phyloP scores from a whole-genome alignment of 2,797 vertebrate species.

The Scarus forsteni region DNA sequence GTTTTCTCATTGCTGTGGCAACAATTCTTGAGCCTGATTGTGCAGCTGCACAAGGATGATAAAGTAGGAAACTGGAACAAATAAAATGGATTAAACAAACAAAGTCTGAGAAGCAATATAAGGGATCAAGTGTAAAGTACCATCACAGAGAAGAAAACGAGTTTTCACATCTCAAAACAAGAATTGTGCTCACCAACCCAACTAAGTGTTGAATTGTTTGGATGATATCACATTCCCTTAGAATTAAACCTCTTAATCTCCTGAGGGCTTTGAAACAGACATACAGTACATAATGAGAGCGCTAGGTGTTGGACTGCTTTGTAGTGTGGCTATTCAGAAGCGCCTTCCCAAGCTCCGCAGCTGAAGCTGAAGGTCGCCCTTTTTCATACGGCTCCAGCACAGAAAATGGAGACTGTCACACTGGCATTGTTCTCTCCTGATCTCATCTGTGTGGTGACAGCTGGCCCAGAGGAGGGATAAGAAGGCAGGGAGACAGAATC shows the following conservation, averaged over 20 bases:
- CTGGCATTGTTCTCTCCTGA: constrained; percentile 63
- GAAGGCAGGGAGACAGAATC: constrained; percentile 52
- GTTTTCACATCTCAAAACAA: constrained; percentile 28
- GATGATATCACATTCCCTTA: constrained; percentile 45
- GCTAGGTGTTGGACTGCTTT: constrained; percentile 64
- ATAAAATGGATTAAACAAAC: constrained; percentile 43
- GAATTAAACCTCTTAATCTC: constrained; percentile 51
- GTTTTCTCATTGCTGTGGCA: constrained; percentile 44
- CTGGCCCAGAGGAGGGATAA: constrained; percentile 51
- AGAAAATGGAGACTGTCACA: constrained; percentile 57
- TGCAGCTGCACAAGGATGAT: constrained; percentile 27
- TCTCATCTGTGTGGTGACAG: constrained; percentile 67
- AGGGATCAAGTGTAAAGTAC: constrained; percentile 44
- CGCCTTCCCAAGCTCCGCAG: constrained; percentile 58
- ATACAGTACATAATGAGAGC: constrained; percentile 34
- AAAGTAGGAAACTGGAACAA: constrained; percentile 24
- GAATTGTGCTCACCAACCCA: constrained; percentile 44
- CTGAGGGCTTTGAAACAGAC: constrained; percentile 63
- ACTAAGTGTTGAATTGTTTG: constrained; percentile 35
- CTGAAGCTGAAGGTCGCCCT: constrained; percentile 65
- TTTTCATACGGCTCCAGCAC: constrained; percentile 60
- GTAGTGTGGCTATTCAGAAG: constrained; percentile 64
- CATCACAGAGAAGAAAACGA: constrained; percentile 23
- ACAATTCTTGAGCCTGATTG: constrained; percentile 30
- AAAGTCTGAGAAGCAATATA: constrained; percentile 73